phyloP scores from a whole-genome alignment of 2,797 vertebrate species.

The Gephyroberyx darwinii region DNA sequence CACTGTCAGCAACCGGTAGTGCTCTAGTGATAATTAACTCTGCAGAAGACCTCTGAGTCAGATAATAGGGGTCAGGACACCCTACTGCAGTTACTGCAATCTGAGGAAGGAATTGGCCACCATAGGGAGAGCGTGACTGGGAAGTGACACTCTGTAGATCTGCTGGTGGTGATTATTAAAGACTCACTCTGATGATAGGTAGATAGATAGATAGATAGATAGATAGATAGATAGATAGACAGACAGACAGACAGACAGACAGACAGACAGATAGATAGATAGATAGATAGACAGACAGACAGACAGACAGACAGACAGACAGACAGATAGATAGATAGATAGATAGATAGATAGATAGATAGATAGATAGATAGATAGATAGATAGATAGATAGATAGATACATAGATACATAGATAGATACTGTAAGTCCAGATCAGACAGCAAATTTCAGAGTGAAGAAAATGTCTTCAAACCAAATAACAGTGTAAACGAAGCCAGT shows the following conservation, averaged over 20 bases:
- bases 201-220: too few relatives aligned
- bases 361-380: too few relatives aligned
- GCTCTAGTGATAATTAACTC: slow-evolving; percentile 58
- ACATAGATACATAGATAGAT: too few relatives aligned
- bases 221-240: too few relatives aligned
- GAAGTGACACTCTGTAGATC: slow-evolving; percentile 26
- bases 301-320: too few relatives aligned
- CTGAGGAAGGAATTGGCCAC: slow-evolving; percentile 27
- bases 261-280: too few relatives aligned
- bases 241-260: too few relatives aligned
- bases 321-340: too few relatives aligned
- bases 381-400: background rate
- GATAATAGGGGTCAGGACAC: slow-evolving; percentile 44
- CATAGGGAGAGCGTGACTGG: slow-evolving; percentile 35
- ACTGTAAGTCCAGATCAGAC: background rate
- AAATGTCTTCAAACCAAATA: background rate
- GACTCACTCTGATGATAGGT: too few relatives aligned
- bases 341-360: too few relatives aligned
- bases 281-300: too few relatives aligned
- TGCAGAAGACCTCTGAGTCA: slow-evolving; percentile 54
- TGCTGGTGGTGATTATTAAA: background rate
- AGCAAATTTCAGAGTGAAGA: slow-evolving; percentile 10
- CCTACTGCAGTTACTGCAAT: slow-evolving; percentile 31
- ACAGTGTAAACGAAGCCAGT: background rate
- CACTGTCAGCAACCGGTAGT: slow-evolving; percentile 8